Percentiles rank a stretch among this genome's conserved stretches.
Evolutionary conservation across 2,113 vertebrate species (phyloP).

Genomic region (Electrona antarctica): DNA sequence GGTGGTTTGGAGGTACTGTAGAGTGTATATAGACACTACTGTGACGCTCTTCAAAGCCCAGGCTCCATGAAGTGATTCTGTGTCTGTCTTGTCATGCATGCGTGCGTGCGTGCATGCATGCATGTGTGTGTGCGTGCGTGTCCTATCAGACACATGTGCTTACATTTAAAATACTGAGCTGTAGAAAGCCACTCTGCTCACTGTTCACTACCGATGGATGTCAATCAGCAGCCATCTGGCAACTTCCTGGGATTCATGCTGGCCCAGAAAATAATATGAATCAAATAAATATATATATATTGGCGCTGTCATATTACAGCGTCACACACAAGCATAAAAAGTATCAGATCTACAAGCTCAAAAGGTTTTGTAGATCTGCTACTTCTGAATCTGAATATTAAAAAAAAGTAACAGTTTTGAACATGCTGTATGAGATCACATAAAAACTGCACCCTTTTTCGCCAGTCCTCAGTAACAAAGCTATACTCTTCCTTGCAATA

Average conservation of each 20-base stretch:
- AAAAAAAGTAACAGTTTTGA: no score
- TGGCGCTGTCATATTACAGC: no score
- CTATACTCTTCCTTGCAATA: conserved; percentile 5
- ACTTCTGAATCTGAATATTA: no score
- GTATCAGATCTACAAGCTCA: no score
- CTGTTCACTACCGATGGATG: conserved; percentile 30
- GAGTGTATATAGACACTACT: conserved; percentile 20
- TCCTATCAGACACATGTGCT: conserved; percentile 49
- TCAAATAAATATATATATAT: no score
- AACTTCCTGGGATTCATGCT: background rate
- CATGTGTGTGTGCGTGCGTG: conserved; percentile 16
- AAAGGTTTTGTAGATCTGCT: no score
- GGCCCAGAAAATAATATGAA: background rate
- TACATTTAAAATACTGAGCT: conserved; percentile 47
- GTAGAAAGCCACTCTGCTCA: conserved; percentile 44
- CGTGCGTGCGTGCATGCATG: conserved; percentile 16
- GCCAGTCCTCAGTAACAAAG: background rate
- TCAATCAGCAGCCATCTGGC: conserved; percentile 50
- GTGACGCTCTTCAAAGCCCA: conserved; percentile 45
- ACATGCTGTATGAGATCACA: no score
- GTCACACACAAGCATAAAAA: no score
- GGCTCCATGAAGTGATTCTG: conserved; percentile 21
- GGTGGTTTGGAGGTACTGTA: conserved; percentile 17
- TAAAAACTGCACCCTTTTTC: background rate
- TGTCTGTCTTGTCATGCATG: conserved; percentile 38